Conservation (phyloP, 2,113 vertebrate species). For the Gallinago media region DNA sequence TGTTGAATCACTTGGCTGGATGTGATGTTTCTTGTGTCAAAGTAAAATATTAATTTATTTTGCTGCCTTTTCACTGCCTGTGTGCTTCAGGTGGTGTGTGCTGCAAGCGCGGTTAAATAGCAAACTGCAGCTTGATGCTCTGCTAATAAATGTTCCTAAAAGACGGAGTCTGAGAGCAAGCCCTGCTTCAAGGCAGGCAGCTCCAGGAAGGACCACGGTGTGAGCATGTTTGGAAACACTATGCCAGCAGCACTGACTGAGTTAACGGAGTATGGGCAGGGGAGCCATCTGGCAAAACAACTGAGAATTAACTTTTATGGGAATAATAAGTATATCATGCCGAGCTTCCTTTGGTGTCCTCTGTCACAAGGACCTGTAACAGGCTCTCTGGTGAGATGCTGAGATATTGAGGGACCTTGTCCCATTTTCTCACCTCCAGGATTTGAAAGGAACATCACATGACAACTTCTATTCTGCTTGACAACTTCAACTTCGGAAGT, state of each 20-base stretch:
- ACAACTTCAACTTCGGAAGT: not conserved
- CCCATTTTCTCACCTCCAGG: not conserved
- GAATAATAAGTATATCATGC: not conserved
- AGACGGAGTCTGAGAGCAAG: not conserved
- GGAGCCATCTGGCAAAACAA: not conserved
- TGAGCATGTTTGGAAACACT: not conserved
- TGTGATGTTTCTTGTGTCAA: not conserved
- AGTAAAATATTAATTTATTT: not conserved
- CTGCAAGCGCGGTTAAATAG: not conserved
- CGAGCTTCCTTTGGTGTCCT: not conserved
- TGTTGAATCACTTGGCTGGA: not conserved
- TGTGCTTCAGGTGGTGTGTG: not conserved
- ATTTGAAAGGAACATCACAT: not conserved
- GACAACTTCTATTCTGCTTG: not conserved
- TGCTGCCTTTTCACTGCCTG: not conserved
- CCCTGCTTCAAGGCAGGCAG: not conserved
- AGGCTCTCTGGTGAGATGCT: not conserved
- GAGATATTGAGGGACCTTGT: not conserved
- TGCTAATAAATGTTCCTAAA: not conserved
- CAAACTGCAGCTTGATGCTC: not conserved
- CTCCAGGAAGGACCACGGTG: not conserved
- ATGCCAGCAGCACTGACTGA: not conserved
- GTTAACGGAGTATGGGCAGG: too few species aligned
- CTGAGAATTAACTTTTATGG: not conserved
- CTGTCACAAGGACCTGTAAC: not conserved